Base-by-base conservation (phyloP, 2,888 invertebrate species). In the Oeneis ivallda region DNA sequence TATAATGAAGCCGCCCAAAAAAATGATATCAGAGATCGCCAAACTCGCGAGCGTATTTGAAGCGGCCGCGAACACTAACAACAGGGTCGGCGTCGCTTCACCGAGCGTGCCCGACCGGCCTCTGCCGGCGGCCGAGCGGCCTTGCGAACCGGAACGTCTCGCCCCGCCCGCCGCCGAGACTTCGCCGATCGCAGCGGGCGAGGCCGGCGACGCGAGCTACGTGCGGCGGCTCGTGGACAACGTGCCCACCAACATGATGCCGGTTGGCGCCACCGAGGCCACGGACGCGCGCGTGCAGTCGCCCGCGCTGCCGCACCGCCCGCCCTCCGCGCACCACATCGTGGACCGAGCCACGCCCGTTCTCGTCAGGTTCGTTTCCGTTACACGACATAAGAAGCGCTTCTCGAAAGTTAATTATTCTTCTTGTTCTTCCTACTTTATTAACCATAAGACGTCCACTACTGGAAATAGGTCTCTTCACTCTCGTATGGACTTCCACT, bases 1-100 rank as follows among this genome's bases (percentile, higher is more conserved):
- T 8, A 86, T 89, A 61, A 88, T 85, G 69, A 88, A 89, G 65
- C 87, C 89, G 6, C 87, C 89, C 1, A 88, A 89, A 71, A 87
- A 92, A 72, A 85, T 92, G 84, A 85, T 92, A 74, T 89, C 89
- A 4, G 89, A 91, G 74, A 89, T 88, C 73, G 85, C 89, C 19
- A 85, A 88, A 71, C 74, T 89, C 15, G 85, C 89, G 50, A 79
- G 84, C 60, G 82, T 81, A 0, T 88, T 88, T 72, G 88, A 90
- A 43, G 80, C 83, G 3, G 82, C 81, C 11, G 79, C 81, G 0
- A 80, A 80, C 39, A 69, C 72, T 0, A 74, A 75, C 26, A 65
- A 65, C 26, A 67, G 72, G 43, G 66, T 66, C 32, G 70, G 70
- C 7, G 65, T 65, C 1, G 64, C 62, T 9, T 72, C 74, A 0